Evolutionary conservation across 2,888 invertebrate species (phyloP).

Genomic region (Phengaris alcon): DNA sequence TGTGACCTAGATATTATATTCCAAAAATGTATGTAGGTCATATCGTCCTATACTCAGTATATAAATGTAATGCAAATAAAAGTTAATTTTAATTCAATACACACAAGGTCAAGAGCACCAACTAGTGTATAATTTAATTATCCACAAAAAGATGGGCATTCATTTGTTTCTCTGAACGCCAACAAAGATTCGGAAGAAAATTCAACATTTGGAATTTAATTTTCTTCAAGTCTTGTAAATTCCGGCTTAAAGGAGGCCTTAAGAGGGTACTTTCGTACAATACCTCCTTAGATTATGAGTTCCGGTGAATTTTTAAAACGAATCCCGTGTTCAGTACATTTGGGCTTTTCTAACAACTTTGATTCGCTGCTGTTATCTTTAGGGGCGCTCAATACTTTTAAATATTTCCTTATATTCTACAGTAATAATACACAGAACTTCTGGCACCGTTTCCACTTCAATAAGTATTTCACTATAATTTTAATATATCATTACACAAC

Average conservation of each 20-base stretch:
- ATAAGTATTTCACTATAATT: too few relatives aligned
- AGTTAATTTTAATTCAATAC: not conserved
- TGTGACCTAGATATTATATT: too few relatives aligned
- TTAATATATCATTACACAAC: too few relatives aligned
- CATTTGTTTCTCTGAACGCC: not conserved
- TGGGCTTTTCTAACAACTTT: not conserved
- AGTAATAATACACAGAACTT: too few relatives aligned
- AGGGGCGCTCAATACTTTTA: not conserved
- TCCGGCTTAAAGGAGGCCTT: not conserved
- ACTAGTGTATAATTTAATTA: not conserved
- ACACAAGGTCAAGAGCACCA: not conserved
- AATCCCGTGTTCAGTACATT: not conserved
- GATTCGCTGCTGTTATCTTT: not conserved
- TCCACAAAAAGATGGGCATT: not conserved
- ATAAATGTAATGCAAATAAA: too few relatives aligned
- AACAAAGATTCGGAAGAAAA: not conserved
- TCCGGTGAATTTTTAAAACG: slow-evolving; percentile 10
- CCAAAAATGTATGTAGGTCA: too few relatives aligned
- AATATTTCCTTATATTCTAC: not conserved
- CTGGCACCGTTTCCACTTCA: too few relatives aligned
- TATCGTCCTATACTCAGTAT: too few relatives aligned
- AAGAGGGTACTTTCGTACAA: slow-evolving; percentile 7
- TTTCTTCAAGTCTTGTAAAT: slow-evolving; percentile 13
- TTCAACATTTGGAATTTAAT: slow-evolving; percentile 4
- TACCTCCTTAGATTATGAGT: slow-evolving; percentile 8